Evolutionary conservation across 2,888 invertebrate genomes (phyloP), one percentile per base, ranked within the genome.

Genomic region (Dryobotodes eremita): DNA sequence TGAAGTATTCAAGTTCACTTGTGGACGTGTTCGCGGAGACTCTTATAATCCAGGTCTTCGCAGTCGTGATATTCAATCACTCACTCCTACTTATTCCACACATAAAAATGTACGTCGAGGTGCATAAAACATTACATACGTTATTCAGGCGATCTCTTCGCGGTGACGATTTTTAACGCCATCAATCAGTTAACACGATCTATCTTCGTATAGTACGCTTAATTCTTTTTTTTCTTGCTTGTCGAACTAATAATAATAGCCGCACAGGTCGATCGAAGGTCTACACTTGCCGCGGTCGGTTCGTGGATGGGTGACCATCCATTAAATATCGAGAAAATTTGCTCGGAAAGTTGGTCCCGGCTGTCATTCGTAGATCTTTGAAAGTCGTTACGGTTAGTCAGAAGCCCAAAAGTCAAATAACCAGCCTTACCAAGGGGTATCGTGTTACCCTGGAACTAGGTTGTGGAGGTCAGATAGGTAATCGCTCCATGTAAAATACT

Each of bases 151-250:
- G 31, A 23, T 31, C 46, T 46, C 31, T 20, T 42, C 1, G 42
- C n/a, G 55, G 66, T 13, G 59, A 76, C 61, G 61, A 50, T 68
- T 82, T 80, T 57, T 64, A 75, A 50, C 42, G 42, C 82, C 62
- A 77, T 80, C 77, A 76, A 80, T 80, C 80, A 69, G 62, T 57
- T 50, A 42, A n/a, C 31, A 57, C 80, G 31, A 80, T 77, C 69
- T 64, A 64, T 82, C 77, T 80, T 80, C 23, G 82, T 57, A 50
- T n/a, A 61, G 36, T n/a, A 65, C 57, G 15, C 53, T 69, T 62
- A 20, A 74, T 65, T 42, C 0, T 42, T 66, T 42, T 31, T 42
- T 66, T 17, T 66, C 10, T n/a, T 42, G n/a, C 17, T 42, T 42
- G 17, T 42, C 17, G 2, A 42, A 42, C 42, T 17, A 65, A 65